phyloP scores from a whole-genome alignment of 2,888 invertebrate genomes.

The Stenodema calcarata region DNA sequence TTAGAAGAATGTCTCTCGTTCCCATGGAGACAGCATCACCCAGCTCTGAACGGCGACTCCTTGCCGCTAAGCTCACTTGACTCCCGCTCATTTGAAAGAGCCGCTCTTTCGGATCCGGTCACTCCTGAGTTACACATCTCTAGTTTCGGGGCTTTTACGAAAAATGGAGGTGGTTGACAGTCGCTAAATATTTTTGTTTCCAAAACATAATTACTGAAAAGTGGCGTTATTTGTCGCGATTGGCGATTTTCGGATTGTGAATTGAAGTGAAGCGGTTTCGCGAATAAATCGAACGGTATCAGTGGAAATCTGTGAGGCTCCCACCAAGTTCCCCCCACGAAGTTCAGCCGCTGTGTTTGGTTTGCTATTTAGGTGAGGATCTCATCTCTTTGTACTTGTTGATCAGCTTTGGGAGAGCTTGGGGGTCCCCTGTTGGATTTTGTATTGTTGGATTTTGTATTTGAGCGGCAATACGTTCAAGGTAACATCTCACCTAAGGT shows the following conservation, averaged over 20 bases:
- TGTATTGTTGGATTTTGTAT: too few relatives aligned
- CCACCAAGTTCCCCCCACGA: background rate
- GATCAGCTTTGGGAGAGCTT: conserved; percentile 17
- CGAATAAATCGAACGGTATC: background rate
- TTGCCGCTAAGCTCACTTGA: too few relatives aligned
- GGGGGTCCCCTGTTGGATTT: too few relatives aligned
- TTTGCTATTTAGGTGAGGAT: conserved; percentile 28
- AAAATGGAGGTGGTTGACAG: conserved; percentile 29
- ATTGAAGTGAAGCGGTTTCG: background rate
- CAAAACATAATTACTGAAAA: background rate
- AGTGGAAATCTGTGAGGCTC: background rate
- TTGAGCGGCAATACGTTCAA: too few relatives aligned
- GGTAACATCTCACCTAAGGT: too few relatives aligned
- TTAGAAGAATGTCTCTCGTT: too few relatives aligned
- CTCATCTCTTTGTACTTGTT: conserved; percentile 30
- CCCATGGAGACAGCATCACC: too few relatives aligned
- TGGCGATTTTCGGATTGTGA: background rate
- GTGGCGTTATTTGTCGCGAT: background rate
- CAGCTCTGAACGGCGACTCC: too few relatives aligned
- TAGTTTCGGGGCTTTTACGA: background rate
- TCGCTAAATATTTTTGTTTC: conserved; percentile 8
- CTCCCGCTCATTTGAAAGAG: too few relatives aligned
- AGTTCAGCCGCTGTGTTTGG: conserved; percentile 6
- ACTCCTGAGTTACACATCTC: too few relatives aligned
- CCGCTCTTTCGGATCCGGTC: too few relatives aligned